These are phyloP conservation scores for Galeruca laticollis DNA, from an alignment of 2,888 invertebrate species.

Conservation along the genomic window DNA sequence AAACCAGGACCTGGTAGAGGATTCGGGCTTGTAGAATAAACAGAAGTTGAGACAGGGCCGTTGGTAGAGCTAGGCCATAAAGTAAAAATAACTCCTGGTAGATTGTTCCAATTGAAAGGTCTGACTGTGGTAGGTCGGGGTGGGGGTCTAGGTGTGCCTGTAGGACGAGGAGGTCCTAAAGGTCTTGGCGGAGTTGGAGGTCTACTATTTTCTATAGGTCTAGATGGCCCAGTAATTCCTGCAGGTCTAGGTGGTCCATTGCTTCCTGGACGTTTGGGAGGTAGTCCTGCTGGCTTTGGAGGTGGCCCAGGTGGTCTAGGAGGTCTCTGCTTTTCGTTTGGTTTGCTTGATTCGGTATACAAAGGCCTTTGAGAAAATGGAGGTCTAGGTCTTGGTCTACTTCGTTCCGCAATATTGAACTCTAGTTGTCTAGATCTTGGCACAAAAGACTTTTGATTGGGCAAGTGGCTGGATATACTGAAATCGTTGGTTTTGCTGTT, in stretches of 20 bases:
- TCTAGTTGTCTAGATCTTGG: constrained; percentile 27
- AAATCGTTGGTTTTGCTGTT: neutral
- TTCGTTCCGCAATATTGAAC: neutral
- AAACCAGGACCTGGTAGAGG: neutral
- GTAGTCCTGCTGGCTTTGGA: constrained; percentile 17
- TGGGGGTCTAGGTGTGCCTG: constrained; percentile 31
- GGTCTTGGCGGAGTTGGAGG: constrained; percentile 22
- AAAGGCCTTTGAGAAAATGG: neutral
- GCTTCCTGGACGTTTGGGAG: constrained; percentile 14
- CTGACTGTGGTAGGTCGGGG: constrained; percentile 30
- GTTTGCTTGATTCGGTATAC: neutral
- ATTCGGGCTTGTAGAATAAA: constrained; percentile 34
- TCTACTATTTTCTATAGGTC: constrained; percentile 30
- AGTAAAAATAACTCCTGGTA: constrained; percentile 40
- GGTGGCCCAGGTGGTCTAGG: constrained; percentile 30
- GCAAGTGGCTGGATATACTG: neutral
- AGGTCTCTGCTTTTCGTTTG: constrained; percentile 21
- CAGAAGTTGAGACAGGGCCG: constrained; percentile 41
- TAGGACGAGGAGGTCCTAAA: constrained; percentile 29
- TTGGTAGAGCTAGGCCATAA: constrained; percentile 39
- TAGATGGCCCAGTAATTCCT: constrained; percentile 18
- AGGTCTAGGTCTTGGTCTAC: constrained; percentile 18
- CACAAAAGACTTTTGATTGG: neutral
- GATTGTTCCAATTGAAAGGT: constrained; percentile 28
- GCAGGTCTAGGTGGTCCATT: constrained; percentile 32